Conservation (phyloP, 1,140 invertebrate species). For the Bradysia coprophila region DNA sequence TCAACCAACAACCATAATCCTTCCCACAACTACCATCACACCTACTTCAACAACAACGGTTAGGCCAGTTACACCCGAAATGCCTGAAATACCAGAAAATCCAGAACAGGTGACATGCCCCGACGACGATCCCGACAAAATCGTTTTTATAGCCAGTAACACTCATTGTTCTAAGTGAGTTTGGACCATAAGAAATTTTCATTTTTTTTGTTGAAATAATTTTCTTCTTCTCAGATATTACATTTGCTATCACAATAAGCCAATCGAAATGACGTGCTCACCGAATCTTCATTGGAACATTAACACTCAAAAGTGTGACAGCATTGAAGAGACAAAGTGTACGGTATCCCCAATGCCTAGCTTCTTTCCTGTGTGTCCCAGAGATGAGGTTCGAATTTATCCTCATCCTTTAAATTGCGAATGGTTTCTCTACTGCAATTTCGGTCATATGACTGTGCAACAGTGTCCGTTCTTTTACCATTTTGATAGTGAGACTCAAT, state of each 20-base stretch:
- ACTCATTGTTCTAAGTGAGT: not conserved
- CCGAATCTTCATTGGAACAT: not conserved
- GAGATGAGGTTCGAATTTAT: slow-evolving; percentile 17
- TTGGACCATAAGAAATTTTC: not conserved
- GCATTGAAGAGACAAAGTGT: slow-evolving; percentile 15
- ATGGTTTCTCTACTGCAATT: slow-evolving; percentile 21
- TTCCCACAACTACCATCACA: not conserved
- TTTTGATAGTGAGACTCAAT: slow-evolving; percentile 16
- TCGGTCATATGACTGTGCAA: slow-evolving; percentile 17
- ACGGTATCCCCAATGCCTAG: slow-evolving; percentile 11
- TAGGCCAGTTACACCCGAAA: too few relatives aligned
- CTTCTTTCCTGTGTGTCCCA: slow-evolving; percentile 14
- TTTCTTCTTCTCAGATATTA: not conserved
- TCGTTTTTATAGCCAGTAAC: not conserved
- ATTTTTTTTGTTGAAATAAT: too few relatives aligned
- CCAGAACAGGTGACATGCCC: too few relatives aligned
- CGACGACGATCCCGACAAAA: not conserved
- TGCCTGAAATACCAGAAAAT: too few relatives aligned
- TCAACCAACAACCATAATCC: too few relatives aligned
- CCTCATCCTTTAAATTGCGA: slow-evolving; percentile 19
- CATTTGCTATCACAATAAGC: not conserved
- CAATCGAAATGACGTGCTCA: not conserved
- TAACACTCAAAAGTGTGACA: slow-evolving; percentile 7
- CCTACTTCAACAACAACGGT: not conserved
- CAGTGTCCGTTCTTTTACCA: slow-evolving; percentile 21